Evolutionary conservation across 2,113 vertebrate genomes (phyloP), one percentile per base, ranked within the genome.

Genomic region (Corvus cornix): DNA sequence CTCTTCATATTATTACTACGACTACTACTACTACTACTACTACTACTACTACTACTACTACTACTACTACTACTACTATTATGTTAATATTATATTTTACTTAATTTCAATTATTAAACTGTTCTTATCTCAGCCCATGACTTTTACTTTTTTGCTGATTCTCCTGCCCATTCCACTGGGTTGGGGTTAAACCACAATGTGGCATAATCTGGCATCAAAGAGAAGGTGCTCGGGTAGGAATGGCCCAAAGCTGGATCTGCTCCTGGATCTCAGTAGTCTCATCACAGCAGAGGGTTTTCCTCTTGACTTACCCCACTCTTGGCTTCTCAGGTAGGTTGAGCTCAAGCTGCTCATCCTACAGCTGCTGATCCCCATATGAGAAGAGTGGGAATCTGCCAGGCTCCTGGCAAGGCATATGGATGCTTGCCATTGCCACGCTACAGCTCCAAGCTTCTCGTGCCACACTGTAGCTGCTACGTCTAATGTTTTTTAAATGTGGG

Each of bases 381-480:
- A 51, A 7, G 14, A 35, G 16, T 7, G 18, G n/a, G 72, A 51
- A 43, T 19, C 63, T 93, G 21, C 52, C 48, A 70, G 55, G 35
- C 12, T 56, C 7, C 76, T 66, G 46, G 24, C 43, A 33, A 49
- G 30, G 8, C 8, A 1, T 1, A 2, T 1, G 1, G 13, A 1
- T 27, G 26, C 5, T 77, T 74, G 35, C 0, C 2, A 15, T 46
- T 63, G 60, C 52, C 37, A 0, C 39, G 56, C 56, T 74, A 48
- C 60, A 92, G 44, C 43, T 64, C 48, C 33, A 51, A 9, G 9
- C 37, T 88, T 72, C 59, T 87, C 11, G 1, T 35, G 31, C 7
- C 9, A 6, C 31, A 9, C 28, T 2, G 30, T 28, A 56, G 37
- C 60, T 81, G 28, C 1, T 41, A 1, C 21, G 23, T 63, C 33